Evolutionary conservation across 2,797 vertebrate genomes (phyloP).

Genomic region (Phataginus tetradactyla): DNA sequence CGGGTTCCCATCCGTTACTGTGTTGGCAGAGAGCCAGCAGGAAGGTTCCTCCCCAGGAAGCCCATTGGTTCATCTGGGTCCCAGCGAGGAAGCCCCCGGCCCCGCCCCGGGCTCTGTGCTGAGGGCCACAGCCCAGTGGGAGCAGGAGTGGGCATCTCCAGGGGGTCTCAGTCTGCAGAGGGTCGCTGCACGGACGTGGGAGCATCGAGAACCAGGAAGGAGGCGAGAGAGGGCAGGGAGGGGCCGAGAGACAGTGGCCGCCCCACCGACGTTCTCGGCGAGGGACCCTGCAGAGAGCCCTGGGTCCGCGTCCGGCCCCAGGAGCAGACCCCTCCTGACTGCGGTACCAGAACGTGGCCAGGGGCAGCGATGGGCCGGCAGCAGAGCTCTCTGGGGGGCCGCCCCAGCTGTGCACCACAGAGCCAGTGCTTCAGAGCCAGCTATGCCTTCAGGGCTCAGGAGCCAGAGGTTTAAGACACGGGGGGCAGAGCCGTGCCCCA

Average conservation of each 20-base stretch:
- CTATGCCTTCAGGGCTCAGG: neutral
- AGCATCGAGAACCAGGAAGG: no score
- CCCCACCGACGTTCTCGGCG: no score
- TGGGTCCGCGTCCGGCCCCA: neutral
- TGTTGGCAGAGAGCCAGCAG: neutral
- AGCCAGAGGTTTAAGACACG: neutral
- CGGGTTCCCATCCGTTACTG: neutral
- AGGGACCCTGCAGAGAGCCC: neutral
- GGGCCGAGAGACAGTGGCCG: no score
- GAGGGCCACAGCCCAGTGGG: neutral
- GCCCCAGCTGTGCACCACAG: neutral
- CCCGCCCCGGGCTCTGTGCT: neutral
- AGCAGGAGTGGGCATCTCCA: no score
- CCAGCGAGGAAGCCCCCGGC: neutral
- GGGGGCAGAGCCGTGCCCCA: neutral
- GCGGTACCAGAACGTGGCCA: no score
- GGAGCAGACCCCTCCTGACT: neutral
- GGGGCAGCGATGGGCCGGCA: neutral
- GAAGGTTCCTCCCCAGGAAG: neutral
- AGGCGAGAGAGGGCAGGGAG: neutral
- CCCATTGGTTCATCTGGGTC: neutral
- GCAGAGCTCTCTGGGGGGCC: neutral
- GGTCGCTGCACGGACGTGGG: no score
- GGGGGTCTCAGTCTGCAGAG: no score
- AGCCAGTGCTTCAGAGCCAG: neutral